Conservation (phyloP, 2,113 vertebrate genomes). For the Rallus limicola region DNA sequence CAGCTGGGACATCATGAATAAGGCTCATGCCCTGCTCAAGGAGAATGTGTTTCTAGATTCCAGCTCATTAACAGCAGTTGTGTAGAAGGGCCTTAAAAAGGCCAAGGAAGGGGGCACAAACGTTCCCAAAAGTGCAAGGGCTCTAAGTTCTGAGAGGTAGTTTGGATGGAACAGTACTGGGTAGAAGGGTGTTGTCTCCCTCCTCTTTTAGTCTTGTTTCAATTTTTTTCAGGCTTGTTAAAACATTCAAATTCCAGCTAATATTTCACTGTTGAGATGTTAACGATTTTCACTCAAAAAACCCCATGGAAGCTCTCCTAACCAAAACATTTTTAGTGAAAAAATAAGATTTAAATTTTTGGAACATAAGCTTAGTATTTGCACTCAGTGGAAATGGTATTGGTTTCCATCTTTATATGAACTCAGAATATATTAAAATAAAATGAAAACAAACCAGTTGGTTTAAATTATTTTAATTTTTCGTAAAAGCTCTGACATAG, state of each 20-base stretch:
- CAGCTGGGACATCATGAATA: background rate
- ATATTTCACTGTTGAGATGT: background rate
- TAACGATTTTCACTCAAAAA: background rate
- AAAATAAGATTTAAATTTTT: background rate
- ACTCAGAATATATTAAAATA: background rate
- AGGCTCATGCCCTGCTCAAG: background rate
- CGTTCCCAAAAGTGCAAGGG: background rate
- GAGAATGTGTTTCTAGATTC: background rate
- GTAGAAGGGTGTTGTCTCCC: background rate
- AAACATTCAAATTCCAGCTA: background rate
- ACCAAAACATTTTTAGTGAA: background rate
- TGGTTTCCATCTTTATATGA: background rate
- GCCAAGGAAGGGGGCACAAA: background rate
- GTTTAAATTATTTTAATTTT: background rate
- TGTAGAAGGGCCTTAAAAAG: background rate
- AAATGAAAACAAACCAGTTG: background rate
- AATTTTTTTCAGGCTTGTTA: background rate
- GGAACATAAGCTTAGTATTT: background rate
- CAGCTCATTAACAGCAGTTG: background rate
- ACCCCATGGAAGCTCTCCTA: accelerated
- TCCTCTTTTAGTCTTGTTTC: background rate
- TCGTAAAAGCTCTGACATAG: background rate
- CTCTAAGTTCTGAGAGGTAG: background rate
- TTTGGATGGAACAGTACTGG: background rate
- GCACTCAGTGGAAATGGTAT: background rate